Evolutionary conservation across 2,888 invertebrate species (phyloP), one percentile per base, ranked within the genome.

Genomic region (Caenorhabditis macrosperma): DNA sequence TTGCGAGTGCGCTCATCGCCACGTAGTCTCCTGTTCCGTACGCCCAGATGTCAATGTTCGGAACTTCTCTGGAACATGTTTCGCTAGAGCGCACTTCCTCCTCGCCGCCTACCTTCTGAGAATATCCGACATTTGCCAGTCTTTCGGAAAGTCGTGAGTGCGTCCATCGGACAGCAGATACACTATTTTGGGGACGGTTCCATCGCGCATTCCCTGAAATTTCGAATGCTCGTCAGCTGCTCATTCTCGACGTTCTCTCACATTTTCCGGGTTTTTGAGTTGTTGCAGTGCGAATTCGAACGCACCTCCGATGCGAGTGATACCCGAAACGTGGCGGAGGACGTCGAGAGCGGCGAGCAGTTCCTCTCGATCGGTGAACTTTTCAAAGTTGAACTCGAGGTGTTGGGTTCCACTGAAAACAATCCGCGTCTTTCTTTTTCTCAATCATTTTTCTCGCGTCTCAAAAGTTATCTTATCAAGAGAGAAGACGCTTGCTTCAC

Each of bases 21-120:
- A 90, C 90, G 64, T 88, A 90, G 55, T 90, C 90, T 3, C 90
- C 90, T 6, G 89, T 89, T 46, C 90, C 90, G 78, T 90, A 90
- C 0, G 89, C 89, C 86, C 88, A 90, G 30, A 90, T 86, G 46
- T 88, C 85, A 7, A 88, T 52, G 59, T 88, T 88, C 5, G 86
- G 86, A 20, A 88, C 81, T 22, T 63, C 74, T 44, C 81, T 81
- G 60, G 38, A 71, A n/a, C n/a, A n/a, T n/a, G n/a, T n/a, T n/a
- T n/a, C n/a, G n/a, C n/a, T n/a, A n/a, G n/a, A n/a, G n/a, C n/a
- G n/a, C n/a, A n/a, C n/a, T n/a, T n/a, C n/a, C n/a, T n/a, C n/a
- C n/a, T n/a, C 3, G 22, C 1, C 17, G 15, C 17, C 2, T 5
- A 82, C 83, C 80, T 76, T 67, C 89, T 74, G 44, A 89, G 69